Conservation (phyloP, 2,888 invertebrate genomes). For the Drosophila multiciliata region DNA sequence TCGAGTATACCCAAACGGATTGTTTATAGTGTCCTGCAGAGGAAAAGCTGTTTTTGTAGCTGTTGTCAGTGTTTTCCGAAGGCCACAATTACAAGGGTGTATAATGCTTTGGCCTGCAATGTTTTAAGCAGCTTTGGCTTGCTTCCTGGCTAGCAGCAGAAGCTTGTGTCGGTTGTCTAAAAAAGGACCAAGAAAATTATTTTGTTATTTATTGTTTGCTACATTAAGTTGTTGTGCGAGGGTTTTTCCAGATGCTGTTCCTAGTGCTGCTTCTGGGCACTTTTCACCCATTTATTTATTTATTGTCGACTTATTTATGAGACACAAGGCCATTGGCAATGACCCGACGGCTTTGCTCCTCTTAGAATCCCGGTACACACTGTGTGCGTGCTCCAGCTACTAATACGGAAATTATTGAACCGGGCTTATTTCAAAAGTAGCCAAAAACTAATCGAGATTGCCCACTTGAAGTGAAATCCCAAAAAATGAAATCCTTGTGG, state of each 20-base stretch:
- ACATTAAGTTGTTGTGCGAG: conserved; percentile 23
- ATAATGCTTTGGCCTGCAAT: conserved; percentile 46
- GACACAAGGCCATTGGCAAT: conserved; percentile 32
- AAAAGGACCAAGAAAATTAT: conserved; percentile 33
- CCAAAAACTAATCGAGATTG: conserved; percentile 33
- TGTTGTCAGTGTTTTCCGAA: conserved; percentile 28
- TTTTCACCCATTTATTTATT: conserved; percentile 54
- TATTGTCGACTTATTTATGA: conserved; percentile 67
- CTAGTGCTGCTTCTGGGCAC: conserved; percentile 19
- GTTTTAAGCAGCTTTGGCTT: conserved; percentile 50
- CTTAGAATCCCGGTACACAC: conserved; percentile 5
- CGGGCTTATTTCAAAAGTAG: neutral
- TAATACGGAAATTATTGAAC: conserved; percentile 65
- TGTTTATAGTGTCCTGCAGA: neutral
- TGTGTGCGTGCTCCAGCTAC: conserved; percentile 61
- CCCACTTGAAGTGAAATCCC: conserved; percentile 21
- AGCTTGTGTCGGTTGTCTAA: conserved; percentile 26
- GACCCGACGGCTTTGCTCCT: conserved; percentile 33
- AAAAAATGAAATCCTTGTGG: conserved; percentile 2
- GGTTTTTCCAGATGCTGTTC: neutral
- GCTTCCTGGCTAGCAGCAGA: conserved; percentile 10
- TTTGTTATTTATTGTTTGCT: conserved; percentile 48
- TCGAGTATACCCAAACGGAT: neutral
- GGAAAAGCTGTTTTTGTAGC: conserved; percentile 13
- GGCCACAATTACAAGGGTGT: conserved; percentile 70